These are phyloP conservation scores for Molossus alvarezi DNA, from an alignment of 2,797 vertebrate species.

Conservation along the genomic window DNA sequence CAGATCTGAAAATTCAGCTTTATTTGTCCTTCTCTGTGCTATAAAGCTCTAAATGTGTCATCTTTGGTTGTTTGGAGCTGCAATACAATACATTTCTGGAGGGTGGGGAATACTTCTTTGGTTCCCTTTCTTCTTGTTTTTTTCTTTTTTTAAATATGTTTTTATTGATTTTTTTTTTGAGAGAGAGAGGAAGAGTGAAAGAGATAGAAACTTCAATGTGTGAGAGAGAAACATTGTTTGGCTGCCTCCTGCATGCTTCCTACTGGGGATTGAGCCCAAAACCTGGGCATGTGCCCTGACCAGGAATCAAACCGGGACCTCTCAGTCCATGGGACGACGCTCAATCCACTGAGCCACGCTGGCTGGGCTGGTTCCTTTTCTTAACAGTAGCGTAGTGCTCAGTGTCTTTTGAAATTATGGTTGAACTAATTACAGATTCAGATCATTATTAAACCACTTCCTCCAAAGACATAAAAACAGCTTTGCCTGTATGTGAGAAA, in stretches of 20 bases:
- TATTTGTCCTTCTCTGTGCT: not conserved
- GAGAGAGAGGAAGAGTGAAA: too few relatives aligned
- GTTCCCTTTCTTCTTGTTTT: not conserved
- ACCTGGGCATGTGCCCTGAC: too few relatives aligned
- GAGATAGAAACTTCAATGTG: too few relatives aligned
- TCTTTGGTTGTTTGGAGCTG: not conserved
- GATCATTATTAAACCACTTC: slow-evolving; percentile 48
- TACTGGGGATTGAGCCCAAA: too few relatives aligned
- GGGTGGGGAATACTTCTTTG: not conserved
- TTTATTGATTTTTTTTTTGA: too few relatives aligned
- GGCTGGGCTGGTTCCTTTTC: not conserved
- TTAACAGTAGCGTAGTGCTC: not conserved
- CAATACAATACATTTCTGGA: not conserved
- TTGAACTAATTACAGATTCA: slow-evolving; percentile 47
- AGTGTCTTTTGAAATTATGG: slow-evolving; percentile 38
- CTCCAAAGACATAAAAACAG: slow-evolving; percentile 27
- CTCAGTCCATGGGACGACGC: too few relatives aligned
- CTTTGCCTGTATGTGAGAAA: slow-evolving; percentile 37
- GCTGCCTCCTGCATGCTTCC: too few relatives aligned
- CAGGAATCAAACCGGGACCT: too few relatives aligned
- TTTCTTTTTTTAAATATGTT: too few relatives aligned
- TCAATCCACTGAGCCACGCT: too few relatives aligned
- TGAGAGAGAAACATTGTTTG: too few relatives aligned
- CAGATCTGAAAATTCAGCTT: slow-evolving; percentile 17
- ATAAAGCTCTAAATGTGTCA: not conserved